Evolutionary conservation across 2,113 vertebrate species (phyloP).

Genomic region (human): GRCh38 chr4:47435001-47435500

Average conservation of each 20-base stretch:
- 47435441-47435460: neutral
- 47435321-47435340: neutral
- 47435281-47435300: neutral
- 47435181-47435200: neutral
- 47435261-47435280: neutral
- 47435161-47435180: neutral
- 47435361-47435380: neutral
- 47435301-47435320: neutral
- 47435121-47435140: neutral
- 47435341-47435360: neutral
- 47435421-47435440: neutral
- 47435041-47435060: conserved; percentile 20
- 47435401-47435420: neutral
- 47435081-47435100: neutral
- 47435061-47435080: neutral
- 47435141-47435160: neutral
- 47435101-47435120: neutral
- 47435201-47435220: neutral
- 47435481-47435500: neutral
- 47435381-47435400: neutral
- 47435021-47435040: neutral
- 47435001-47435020: neutral
- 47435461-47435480: neutral
- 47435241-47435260: neutral
- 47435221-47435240: neutral